Conservation (phyloP, 2,888 invertebrate genomes). For the Stenolophus ochropezus region DNA sequence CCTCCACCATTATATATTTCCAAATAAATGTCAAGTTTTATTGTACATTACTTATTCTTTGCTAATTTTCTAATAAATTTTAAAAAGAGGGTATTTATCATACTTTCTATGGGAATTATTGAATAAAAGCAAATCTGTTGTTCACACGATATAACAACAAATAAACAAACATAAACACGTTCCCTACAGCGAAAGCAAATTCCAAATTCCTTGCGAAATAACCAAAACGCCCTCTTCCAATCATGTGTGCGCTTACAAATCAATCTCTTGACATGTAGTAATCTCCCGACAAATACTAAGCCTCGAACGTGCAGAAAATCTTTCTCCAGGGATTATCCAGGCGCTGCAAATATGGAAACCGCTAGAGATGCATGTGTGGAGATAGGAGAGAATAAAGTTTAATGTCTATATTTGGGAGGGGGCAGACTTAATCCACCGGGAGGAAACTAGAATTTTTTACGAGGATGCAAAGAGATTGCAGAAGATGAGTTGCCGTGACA, state of each 20-base stretch:
- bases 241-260: slow-evolving; percentile 48
- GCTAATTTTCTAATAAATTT: too few relatives aligned
- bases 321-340: neutral
- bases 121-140: too few relatives aligned
- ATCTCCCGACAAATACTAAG: slow-evolving; percentile 39
- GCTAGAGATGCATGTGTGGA: neutral
- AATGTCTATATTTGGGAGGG: neutral
- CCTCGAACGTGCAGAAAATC: neutral
- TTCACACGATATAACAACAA: neutral
- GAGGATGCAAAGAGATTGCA: neutral
- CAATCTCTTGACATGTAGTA: slow-evolving; percentile 46
- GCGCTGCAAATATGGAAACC: neutral
- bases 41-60: too few relatives aligned
- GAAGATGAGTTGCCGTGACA: neutral
- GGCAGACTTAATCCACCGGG: neutral
- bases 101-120: too few relatives aligned
- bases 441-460: neutral
- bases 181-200: neutral
- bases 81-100: too few relatives aligned
- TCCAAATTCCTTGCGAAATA: neutral
- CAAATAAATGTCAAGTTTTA: too few relatives aligned
- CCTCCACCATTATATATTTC: too few relatives aligned
- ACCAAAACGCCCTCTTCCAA: neutral
- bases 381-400: neutral
- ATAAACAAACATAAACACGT: neutral